Evolutionary conservation across 2,113 vertebrate species (phyloP).

Genomic region (Pyrgilauda ruficollis): DNA sequence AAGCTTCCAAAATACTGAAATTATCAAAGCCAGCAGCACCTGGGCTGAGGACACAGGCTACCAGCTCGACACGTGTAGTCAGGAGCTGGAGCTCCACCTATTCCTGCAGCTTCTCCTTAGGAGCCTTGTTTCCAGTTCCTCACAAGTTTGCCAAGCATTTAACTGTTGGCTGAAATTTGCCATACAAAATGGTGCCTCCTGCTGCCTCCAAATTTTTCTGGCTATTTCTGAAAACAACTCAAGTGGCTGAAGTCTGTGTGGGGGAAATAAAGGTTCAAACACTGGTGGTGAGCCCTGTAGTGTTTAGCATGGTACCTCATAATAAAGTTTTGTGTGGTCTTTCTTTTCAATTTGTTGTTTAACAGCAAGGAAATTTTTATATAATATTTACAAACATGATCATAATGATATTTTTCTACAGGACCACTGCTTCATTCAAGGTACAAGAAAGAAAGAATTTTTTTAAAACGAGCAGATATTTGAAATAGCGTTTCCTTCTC

Average conservation of each 20-base stretch:
- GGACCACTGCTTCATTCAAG: neutral
- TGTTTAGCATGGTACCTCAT: neutral
- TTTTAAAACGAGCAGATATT: neutral
- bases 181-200: neutral
- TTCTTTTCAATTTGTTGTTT: neutral
- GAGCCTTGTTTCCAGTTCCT: neutral
- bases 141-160: neutral
- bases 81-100: constrained; percentile 4
- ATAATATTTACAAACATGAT: neutral
- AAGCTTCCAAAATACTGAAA: neutral
- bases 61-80: neutral
- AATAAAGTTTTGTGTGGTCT: neutral
- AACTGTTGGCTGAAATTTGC: constrained; percentile 32
- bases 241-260: neutral
- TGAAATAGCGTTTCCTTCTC: neutral
- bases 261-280: constrained; percentile 11
- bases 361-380: neutral
- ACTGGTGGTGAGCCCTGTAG: neutral
- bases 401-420: constrained; percentile 6
- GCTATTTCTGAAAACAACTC: constrained; percentile 14
- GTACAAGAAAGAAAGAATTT: neutral
- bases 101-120: constrained; percentile 24
- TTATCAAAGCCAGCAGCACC: constrained; percentile 7
- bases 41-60: constrained; percentile 1
- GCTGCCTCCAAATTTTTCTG: neutral